Evolutionary conservation across 2,797 vertebrate species (phyloP).

Genomic region (Orestias chungarensis): DNA sequence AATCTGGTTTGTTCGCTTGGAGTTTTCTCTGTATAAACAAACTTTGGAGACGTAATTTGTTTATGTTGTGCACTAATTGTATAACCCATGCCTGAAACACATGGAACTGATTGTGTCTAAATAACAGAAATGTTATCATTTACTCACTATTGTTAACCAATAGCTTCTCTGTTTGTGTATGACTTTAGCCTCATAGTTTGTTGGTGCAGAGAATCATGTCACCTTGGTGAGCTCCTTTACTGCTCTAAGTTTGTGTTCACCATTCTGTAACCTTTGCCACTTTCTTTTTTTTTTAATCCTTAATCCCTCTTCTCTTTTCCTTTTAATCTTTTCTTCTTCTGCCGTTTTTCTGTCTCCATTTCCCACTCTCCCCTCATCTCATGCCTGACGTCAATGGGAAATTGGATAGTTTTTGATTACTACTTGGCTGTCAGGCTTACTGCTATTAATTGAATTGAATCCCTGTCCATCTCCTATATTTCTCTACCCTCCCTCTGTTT

Average conservation of each 20-base stretch:
- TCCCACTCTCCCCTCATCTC: conserved; percentile 27
- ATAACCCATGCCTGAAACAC: not conserved
- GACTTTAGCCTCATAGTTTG: not conserved
- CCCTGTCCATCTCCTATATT: conserved; percentile 56
- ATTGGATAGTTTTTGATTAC: conserved; percentile 69
- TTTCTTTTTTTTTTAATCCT: conserved; percentile 6
- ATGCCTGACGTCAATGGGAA: conserved; percentile 67
- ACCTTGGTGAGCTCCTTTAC: not conserved
- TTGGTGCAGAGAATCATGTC: conserved; percentile 4
- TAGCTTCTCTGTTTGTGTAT: not conserved
- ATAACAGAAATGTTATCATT: not conserved
- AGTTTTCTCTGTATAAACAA: not conserved
- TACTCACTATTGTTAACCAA: not conserved
- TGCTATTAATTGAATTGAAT: conserved; percentile 75
- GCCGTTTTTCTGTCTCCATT: conserved; percentile 28
- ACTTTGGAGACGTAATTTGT: not conserved
- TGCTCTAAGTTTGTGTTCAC: not conserved
- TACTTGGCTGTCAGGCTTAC: conserved; percentile 67
- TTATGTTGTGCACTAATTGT: not conserved
- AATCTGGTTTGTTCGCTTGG: not conserved
- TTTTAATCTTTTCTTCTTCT: conserved; percentile 49
- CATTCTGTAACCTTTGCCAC: conserved; percentile 5
- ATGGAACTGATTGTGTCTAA: not conserved
- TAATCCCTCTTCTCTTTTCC: conserved; percentile 26
- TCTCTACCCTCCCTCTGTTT: conserved; percentile 22